Percentiles rank a stretch among this genome's conserved stretches.
phyloP scores from a whole-genome alignment of 2,888 invertebrate species.

The Brassicogethes aeneus region DNA sequence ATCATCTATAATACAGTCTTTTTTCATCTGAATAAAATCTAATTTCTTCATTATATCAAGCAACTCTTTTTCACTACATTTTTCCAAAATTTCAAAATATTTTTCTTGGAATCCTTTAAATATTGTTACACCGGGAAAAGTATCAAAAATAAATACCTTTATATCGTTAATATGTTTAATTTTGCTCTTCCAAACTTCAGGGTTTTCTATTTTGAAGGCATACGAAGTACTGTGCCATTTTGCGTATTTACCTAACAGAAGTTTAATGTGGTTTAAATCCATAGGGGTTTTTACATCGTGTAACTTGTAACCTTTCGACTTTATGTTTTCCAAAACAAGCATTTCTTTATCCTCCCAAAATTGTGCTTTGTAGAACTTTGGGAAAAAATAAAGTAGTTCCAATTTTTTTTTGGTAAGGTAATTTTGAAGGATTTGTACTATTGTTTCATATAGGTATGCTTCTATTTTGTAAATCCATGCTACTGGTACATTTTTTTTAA shows the following conservation, averaged over 20 bases:
- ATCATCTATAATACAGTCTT: too few species aligned
- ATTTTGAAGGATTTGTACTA: background rate
- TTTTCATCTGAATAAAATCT: too few species aligned
- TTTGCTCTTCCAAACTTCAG: too few species aligned
- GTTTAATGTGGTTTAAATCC: conserved; percentile 35
- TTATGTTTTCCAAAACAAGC: conserved; percentile 36
- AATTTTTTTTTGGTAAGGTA: background rate
- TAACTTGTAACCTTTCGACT: conserved; percentile 27
- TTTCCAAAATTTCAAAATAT: too few species aligned
- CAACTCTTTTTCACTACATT: too few species aligned
- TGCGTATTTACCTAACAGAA: conserved; percentile 33
- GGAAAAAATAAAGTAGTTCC: too few species aligned
- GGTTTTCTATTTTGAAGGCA: conserved; percentile 49
- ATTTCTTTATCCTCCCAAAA: conserved; percentile 22
- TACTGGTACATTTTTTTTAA: background rate
- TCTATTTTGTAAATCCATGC: background rate
- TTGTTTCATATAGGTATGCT: background rate
- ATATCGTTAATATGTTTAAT: too few species aligned
- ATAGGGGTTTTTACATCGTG: conserved; percentile 34
- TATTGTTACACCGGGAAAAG: too few species aligned
- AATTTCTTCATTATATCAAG: too few species aligned
- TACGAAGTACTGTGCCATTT: conserved; percentile 52
- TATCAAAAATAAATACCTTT: too few species aligned
- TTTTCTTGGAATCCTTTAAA: too few species aligned
- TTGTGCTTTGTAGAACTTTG: background rate